phyloP scores from a whole-genome alignment of 2,113 vertebrate species.

The Glaucidium brasilianum region DNA sequence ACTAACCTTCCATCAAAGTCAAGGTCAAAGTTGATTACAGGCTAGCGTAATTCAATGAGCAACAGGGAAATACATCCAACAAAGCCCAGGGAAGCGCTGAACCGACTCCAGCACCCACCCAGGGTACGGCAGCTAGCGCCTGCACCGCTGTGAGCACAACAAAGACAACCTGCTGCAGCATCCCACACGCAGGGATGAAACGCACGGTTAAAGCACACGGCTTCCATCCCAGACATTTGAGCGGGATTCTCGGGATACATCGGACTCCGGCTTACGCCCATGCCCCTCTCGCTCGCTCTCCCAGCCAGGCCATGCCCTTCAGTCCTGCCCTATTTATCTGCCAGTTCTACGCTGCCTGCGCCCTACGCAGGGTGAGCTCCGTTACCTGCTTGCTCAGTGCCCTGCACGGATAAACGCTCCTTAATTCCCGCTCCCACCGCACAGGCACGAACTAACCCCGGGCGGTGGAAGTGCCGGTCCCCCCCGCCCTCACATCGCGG shows the following conservation, averaged over 20 bases:
- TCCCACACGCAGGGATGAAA: neutral
- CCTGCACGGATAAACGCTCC: fast-evolving
- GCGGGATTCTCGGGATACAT: neutral
- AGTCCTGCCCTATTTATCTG: neutral
- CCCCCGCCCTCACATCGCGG: fast-evolving
- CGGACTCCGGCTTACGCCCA: fast-evolving
- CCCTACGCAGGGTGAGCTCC: fast-evolving
- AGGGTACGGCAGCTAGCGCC: neutral
- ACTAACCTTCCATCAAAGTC: neutral
- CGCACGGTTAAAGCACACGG: fast-evolving
- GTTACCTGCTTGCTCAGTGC: fast-evolving
- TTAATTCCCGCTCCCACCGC: fast-evolving
- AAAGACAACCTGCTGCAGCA: constrained; percentile 54
- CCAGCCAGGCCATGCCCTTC: neutral
- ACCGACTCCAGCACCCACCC: neutral
- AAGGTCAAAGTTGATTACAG: constrained; percentile 10
- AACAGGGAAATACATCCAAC: neutral
- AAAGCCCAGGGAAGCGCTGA: neutral
- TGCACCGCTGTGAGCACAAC: neutral
- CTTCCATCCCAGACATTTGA: fast-evolving
- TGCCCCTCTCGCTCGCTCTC: neutral
- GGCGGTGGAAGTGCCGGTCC: neutral
- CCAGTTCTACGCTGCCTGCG: fast-evolving
- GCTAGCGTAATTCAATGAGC: neutral
- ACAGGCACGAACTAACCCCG: fast-evolving